Evolutionary conservation across 1,140 invertebrate species (phyloP).

Genomic region (Saccostrea cuccullata): DNA sequence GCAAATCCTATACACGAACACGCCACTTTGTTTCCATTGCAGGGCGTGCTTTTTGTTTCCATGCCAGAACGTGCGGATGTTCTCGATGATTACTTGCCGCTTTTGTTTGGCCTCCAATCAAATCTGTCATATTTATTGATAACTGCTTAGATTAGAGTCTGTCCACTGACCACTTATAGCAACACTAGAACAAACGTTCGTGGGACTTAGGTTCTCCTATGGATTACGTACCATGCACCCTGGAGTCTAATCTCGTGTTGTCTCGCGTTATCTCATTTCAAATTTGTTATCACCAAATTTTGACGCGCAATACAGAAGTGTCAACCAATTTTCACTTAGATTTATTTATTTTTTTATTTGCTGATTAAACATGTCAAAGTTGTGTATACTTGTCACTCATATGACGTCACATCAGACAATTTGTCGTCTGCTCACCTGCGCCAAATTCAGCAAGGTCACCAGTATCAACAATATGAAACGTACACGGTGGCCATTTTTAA

Average conservation of each 20-base stretch:
- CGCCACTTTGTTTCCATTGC: slow-evolving; percentile 26
- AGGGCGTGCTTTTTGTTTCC: slow-evolving; percentile 24
- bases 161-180: slow-evolving; percentile 29
- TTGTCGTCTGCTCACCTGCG: slow-evolving; percentile 26
- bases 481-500: background rate
- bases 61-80: slow-evolving; percentile 27
- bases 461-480: slow-evolving; percentile 11
- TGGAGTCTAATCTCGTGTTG: slow-evolving; percentile 11
- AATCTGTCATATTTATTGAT: slow-evolving; percentile 34
- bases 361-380: slow-evolving; percentile 30
- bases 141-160: background rate
- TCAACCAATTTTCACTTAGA: slow-evolving; percentile 34
- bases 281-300: slow-evolving; percentile 25
- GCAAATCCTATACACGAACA: slow-evolving; percentile 11
- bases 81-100: background rate
- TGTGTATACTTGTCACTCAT: slow-evolving; percentile 26
- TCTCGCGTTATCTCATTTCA: slow-evolving; percentile 32
- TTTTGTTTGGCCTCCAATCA: slow-evolving; percentile 28
- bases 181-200: slow-evolving; percentile 33
- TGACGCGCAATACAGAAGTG: slow-evolving; percentile 31
- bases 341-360: slow-evolving; percentile 36
- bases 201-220: background rate
- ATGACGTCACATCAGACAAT: slow-evolving; percentile 17
- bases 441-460: background rate
- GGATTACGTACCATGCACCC: slow-evolving; percentile 33